A percentile compares a stretch with the other conserved stretches of the same genome.
phyloP scores from a whole-genome alignment of 2,797 vertebrate species.

The Mormyrops attenuatus region DNA sequence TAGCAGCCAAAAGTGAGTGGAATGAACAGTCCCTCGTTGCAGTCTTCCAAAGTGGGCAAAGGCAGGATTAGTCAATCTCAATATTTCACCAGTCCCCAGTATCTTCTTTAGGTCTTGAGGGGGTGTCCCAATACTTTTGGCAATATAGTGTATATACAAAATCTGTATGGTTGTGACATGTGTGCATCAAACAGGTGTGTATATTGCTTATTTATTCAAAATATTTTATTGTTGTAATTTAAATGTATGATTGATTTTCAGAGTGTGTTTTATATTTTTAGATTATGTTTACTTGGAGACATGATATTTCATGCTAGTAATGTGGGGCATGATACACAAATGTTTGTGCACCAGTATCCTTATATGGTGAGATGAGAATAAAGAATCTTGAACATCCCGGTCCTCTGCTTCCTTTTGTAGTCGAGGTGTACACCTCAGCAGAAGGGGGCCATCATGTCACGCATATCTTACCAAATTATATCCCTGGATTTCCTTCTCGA shows the following conservation, averaged over 20 bases:
- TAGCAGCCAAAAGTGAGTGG: neutral
- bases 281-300: neutral
- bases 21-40: neutral
- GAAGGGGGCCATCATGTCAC: neutral
- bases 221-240: neutral
- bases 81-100: neutral
- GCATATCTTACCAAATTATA: neutral
- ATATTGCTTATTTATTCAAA: neutral
- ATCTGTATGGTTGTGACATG: neutral
- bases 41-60: neutral
- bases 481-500: neutral
- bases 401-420: neutral
- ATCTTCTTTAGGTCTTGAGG: neutral
- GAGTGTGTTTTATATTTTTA: neutral
- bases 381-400: neutral
- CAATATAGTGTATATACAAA: neutral
- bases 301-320: neutral
- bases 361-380: neutral
- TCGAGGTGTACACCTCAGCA: neutral
- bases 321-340: neutral
- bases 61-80: neutral
- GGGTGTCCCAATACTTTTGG: neutral
- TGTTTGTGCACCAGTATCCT: neutral
- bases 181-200: neutral
- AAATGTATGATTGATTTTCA: neutral